These are phyloP conservation scores for Drosophila borborema DNA, from an alignment of 2,888 invertebrate genomes.

Conservation along the genomic window DNA sequence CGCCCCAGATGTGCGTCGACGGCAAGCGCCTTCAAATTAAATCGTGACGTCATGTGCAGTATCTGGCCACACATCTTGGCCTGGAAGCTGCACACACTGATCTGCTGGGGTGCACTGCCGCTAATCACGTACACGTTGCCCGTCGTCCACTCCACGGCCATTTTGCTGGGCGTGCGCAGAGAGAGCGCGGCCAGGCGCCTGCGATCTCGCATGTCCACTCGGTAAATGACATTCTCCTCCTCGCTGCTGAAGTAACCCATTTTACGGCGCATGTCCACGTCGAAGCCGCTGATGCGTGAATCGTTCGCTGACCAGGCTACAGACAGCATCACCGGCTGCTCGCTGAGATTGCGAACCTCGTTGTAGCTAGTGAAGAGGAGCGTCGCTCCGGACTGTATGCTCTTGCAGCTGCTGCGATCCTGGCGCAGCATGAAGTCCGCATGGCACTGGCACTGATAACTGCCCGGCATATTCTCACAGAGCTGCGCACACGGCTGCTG, in stretches of 20 bases:
- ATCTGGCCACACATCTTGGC: constrained; percentile 87
- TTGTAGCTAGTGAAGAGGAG: constrained; percentile 87
- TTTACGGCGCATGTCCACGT: constrained; percentile 85
- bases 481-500: constrained; percentile 88
- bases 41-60: constrained; percentile 85
- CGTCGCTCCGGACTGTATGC: constrained; percentile 86
- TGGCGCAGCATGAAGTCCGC: constrained; percentile 85
- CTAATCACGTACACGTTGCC: constrained; percentile 88
- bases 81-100: constrained; percentile 87
- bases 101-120: constrained; percentile 85
- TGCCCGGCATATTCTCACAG: constrained; percentile 83
- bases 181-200: constrained; percentile 77
- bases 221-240: constrained; percentile 84
- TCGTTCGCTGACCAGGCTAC: constrained; percentile 85
- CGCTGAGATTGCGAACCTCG: constrained; percentile 86
- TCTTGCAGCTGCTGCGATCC: constrained; percentile 89
- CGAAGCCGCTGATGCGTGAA: constrained; percentile 86
- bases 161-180: constrained; percentile 86
- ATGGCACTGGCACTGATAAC: constrained; percentile 83
- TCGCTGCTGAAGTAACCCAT: constrained; percentile 86
- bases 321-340: constrained; percentile 78
- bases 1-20: constrained; percentile 88
- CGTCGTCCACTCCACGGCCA: constrained; percentile 90
- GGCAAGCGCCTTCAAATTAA: constrained; percentile 87
- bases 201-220: constrained; percentile 76